phyloP scores from a whole-genome alignment of 2,797 vertebrate species.

The Falco peregrinus region DNA sequence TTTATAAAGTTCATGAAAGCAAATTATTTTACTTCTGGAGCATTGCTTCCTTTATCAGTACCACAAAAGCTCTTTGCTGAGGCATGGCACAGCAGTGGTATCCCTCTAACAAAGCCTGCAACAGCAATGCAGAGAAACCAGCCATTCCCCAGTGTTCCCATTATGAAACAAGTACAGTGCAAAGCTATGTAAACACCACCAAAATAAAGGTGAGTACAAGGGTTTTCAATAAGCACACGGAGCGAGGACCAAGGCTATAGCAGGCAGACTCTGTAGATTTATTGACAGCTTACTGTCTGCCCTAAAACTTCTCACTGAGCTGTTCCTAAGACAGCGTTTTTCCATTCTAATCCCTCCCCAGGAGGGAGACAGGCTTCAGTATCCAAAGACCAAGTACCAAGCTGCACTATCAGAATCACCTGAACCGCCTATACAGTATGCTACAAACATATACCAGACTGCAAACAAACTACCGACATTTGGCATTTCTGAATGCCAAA shows the following conservation, averaged over 20 bases:
- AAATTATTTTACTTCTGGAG: not conserved
- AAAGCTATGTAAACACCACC: not conserved
- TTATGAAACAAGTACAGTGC: not conserved
- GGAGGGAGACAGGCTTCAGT: not conserved
- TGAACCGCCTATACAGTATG: not conserved
- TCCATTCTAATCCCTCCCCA: not conserved
- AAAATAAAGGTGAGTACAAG: not conserved
- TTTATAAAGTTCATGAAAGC: not conserved
- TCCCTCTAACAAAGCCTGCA: not conserved
- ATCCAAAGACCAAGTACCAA: not conserved
- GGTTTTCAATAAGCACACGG: not conserved
- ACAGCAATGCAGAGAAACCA: not conserved
- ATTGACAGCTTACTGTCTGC: not conserved
- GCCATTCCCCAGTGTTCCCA: not conserved
- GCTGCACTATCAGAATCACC: not conserved
- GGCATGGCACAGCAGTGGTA: not conserved
- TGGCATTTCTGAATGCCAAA: not conserved
- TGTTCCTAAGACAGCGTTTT: not conserved
- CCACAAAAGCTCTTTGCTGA: not conserved
- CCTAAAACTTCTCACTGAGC: not conserved
- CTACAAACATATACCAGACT: not conserved
- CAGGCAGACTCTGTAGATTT: not conserved
- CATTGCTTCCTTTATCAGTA: not conserved
- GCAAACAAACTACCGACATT: not conserved
- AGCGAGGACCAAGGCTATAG: accelerated